Evolutionary conservation across 2,113 vertebrate genomes (phyloP).

Genomic region (Nesoenas mayeri): DNA sequence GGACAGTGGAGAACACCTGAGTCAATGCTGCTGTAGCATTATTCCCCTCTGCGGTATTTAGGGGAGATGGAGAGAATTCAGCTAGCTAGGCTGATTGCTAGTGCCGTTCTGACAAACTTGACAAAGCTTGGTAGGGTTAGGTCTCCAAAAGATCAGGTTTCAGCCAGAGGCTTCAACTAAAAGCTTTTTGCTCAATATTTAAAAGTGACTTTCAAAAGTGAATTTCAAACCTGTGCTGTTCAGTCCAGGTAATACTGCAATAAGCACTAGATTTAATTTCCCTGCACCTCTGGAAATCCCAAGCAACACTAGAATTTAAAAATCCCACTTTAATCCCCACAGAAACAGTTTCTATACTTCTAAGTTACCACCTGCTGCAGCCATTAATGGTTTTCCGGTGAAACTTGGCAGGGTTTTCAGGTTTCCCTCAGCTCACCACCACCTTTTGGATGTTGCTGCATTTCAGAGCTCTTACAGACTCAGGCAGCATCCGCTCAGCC

Average conservation of each 20-base stretch:
- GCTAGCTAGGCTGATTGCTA: not conserved
- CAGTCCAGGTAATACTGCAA: not conserved
- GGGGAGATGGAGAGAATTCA: not conserved
- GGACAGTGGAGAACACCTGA: not conserved
- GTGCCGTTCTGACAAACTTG: not conserved
- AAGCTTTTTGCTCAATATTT: not conserved
- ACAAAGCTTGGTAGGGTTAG: not conserved
- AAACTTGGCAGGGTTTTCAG: not conserved
- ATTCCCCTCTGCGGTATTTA: not conserved
- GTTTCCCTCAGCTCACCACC: rapidly evolving
- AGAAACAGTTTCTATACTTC: not conserved
- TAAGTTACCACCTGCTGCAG: not conserved
- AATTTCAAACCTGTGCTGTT: not conserved
- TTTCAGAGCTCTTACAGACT: not conserved
- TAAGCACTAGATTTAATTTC: not conserved
- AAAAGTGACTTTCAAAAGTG: not conserved
- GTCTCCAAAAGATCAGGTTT: not conserved
- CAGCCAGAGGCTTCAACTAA: not conserved
- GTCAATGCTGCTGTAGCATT: not conserved
- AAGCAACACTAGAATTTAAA: not conserved
- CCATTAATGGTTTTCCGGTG: not conserved
- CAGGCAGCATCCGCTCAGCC: not conserved
- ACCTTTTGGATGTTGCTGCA: not conserved
- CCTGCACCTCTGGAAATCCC: not conserved
- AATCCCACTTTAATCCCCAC: not conserved